These are phyloP conservation scores for Dascyllus trimaculatus DNA, from an alignment of 2,113 vertebrate genomes.

Conservation along the genomic window DNA sequence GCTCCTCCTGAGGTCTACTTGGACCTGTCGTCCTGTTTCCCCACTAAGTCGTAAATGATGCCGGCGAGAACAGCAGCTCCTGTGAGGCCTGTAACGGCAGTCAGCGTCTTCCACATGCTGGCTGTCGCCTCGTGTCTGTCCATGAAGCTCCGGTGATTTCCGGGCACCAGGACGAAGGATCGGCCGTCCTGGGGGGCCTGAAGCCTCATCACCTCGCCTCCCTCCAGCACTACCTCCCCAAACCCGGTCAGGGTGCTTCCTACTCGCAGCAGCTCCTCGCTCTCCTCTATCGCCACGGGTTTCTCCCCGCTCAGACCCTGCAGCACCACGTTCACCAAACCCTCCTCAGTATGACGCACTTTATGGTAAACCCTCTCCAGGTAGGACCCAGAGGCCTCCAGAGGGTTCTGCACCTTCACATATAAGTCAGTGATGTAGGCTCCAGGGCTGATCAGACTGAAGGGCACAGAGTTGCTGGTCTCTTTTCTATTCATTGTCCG, in stretches of 20 bases:
- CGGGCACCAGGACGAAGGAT: constrained; percentile 73
- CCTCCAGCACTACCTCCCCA: constrained; percentile 84
- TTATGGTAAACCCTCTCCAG: constrained; percentile 77
- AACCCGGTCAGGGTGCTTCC: constrained; percentile 80
- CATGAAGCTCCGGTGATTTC: constrained; percentile 78
- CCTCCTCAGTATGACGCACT: constrained; percentile 59
- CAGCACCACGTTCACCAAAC: constrained; percentile 57
- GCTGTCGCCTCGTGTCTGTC: constrained; percentile 77
- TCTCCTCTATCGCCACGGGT: constrained; percentile 69
- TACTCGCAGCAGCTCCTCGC: constrained; percentile 81
- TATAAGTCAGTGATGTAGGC: constrained; percentile 56
- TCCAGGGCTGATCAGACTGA: constrained; percentile 77
- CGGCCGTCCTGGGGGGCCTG: constrained; percentile 79
- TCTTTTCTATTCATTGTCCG: constrained; percentile 68
- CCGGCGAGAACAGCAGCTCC: constrained; percentile 68
- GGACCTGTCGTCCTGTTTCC: constrained; percentile 44
- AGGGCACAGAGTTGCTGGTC: constrained; percentile 79
- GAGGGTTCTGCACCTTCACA: constrained; percentile 78
- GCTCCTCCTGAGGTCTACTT: constrained; percentile 26
- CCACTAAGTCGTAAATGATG: constrained; percentile 38
- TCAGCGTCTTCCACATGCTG: constrained; percentile 79
- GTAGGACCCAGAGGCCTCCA: constrained; percentile 73
- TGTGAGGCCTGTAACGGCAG: constrained; percentile 67
- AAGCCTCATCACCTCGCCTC: constrained; percentile 73
- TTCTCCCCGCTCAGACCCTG: constrained; percentile 77